phyloP scores from a whole-genome alignment of 2,888 invertebrate genomes.

The Drosophila rellima region DNA sequence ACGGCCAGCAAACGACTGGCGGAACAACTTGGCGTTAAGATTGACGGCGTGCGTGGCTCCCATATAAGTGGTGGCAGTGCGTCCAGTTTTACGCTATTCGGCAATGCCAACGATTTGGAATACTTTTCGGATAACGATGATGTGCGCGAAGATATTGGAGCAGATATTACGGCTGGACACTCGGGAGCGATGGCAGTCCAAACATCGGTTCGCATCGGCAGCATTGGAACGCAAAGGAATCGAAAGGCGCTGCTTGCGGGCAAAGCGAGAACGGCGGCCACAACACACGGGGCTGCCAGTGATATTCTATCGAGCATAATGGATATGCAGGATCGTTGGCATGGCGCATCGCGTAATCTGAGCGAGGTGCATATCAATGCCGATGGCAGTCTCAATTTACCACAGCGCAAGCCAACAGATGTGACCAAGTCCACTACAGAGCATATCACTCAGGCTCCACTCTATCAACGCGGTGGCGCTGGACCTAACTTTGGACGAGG shows the following conservation, averaged over 20 bases:
- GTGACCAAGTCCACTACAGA: constrained; percentile 31
- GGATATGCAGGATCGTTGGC: constrained; percentile 90
- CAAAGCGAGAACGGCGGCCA: constrained; percentile 53
- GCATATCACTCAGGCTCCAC: constrained; percentile 87
- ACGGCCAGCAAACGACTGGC: constrained; percentile 82
- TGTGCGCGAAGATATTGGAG: constrained; percentile 66
- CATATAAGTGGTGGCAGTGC: constrained; percentile 63
- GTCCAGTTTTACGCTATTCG: constrained; percentile 89
- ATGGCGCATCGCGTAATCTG: constrained; percentile 88
- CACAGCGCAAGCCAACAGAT: constrained; percentile 17
- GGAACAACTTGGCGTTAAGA: constrained; percentile 81
- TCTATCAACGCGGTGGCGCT: constrained; percentile 88
- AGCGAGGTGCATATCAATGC: constrained; percentile 86
- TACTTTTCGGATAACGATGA: constrained; percentile 88
- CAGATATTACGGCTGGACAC: constrained; percentile 81
- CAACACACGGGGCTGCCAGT: constrained; percentile 45
- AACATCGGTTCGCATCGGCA: constrained; percentile 82
- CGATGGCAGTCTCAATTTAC: constrained; percentile 88
- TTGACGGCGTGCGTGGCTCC: constrained; percentile 60
- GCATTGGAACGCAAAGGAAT: constrained; percentile 73
- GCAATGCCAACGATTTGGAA: constrained; percentile 89
- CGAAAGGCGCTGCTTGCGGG: constrained; percentile 79
- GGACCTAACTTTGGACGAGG: constrained; percentile 84
- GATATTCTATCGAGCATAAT: constrained; percentile 91
- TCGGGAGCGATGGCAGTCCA: constrained; percentile 85